phyloP scores from a whole-genome alignment of 2,797 vertebrate genomes.

The Chromobotia macracanthus region DNA sequence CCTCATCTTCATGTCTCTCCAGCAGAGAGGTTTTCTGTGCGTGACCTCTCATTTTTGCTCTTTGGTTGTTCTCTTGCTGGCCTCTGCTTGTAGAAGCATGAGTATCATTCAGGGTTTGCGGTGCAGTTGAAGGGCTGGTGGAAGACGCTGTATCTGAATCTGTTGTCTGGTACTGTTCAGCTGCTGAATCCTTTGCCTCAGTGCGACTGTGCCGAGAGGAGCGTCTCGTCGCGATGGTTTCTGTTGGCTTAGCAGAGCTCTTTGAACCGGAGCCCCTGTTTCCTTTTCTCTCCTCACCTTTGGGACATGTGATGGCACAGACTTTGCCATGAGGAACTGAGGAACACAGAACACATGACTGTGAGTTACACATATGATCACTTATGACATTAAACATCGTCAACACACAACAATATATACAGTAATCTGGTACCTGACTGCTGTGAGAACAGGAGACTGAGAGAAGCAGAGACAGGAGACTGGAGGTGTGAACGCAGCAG shows the following conservation, averaged over 20 bases:
- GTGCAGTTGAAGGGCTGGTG: constrained; percentile 66
- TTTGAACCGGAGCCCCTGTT: constrained; percentile 83
- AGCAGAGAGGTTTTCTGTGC: constrained; percentile 26
- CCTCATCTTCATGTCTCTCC: constrained; percentile 61
- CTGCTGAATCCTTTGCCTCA: constrained; percentile 75
- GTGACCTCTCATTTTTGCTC: constrained; percentile 80
- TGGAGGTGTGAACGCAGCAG: constrained; percentile 36
- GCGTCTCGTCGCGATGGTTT: constrained; percentile 79
- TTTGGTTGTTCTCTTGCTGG: constrained; percentile 79
- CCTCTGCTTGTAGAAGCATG: constrained; percentile 81
- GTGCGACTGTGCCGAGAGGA: constrained; percentile 83
- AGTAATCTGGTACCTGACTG: constrained; percentile 79
- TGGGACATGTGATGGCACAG: constrained; percentile 85
- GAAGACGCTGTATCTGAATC: constrained; percentile 80
- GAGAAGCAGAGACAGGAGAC: constrained; percentile 75
- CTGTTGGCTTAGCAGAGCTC: constrained; percentile 82
- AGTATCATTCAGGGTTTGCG: constrained; percentile 65
- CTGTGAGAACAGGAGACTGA: constrained; percentile 74
- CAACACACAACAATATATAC: background rate
- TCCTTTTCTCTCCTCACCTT: constrained; percentile 90
- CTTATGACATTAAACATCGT: no score
- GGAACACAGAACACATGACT: no score
- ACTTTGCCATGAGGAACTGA: constrained; percentile 83
- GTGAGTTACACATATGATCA: no score
- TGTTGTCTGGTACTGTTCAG: constrained; percentile 73